Conservation (phyloP, 1,140 invertebrate species). For the Lethrus apterus region DNA sequence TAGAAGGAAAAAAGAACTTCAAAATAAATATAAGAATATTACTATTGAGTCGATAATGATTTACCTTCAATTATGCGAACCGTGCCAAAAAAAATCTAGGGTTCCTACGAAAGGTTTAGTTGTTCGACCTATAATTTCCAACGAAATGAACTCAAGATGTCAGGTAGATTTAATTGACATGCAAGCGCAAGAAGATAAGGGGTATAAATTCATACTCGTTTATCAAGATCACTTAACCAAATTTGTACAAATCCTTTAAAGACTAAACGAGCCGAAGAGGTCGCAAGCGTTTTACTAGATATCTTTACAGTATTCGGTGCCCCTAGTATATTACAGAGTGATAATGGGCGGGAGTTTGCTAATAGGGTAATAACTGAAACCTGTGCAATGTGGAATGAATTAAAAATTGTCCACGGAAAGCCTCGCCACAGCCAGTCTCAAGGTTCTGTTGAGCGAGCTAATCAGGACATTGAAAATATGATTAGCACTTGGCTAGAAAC, state of each 20-base stretch:
- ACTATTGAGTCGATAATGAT: no score
- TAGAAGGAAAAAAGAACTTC: slow-evolving; percentile 22
- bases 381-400: slow-evolving; percentile 13
- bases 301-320: slow-evolving; percentile 32
- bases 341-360: slow-evolving; percentile 31
- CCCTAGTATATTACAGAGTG: slow-evolving; percentile 31
- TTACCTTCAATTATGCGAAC: slow-evolving; percentile 20
- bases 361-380: slow-evolving; percentile 16
- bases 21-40: slow-evolving; percentile 16
- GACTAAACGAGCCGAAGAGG: slow-evolving; percentile 32
- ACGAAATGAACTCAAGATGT: slow-evolving; percentile 37
- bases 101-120: slow-evolving; percentile 31
- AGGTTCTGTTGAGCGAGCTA: slow-evolving; percentile 29
- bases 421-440: slow-evolving; percentile 26
- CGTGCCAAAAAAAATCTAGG: slow-evolving; percentile 21
- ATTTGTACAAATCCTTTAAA: slow-evolving; percentile 35
- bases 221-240: slow-evolving; percentile 45
- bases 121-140: slow-evolving; percentile 33
- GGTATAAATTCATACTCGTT: slow-evolving; percentile 40
- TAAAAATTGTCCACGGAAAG: slow-evolving; percentile 20
- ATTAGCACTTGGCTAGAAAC: slow-evolving; percentile 31
- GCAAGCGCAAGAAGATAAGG: no score
- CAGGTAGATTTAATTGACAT: slow-evolving; percentile 48
- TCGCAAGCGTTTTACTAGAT: slow-evolving; percentile 28
- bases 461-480: slow-evolving; percentile 39